Base-by-base conservation (phyloP, 2,797 vertebrate genomes). In the Anabas testudineus region DNA sequence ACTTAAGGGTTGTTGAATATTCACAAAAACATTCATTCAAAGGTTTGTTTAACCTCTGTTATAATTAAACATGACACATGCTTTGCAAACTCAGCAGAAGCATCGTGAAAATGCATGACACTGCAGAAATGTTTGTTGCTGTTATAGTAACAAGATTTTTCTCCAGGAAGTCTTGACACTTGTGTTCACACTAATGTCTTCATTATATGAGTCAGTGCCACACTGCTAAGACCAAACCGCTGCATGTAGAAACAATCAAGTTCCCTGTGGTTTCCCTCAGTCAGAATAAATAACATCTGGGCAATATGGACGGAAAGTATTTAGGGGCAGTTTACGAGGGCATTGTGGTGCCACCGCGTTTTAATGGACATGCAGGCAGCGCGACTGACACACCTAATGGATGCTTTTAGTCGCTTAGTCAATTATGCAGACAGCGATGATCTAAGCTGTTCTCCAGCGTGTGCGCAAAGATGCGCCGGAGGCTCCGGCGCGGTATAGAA, bases 271-370 rank as follows among this genome's bases (percentile, higher is more conserved):
- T 52, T 74, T 66, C 53, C 59, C 56, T 34, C 49, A 49, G 74
- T 78, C 79, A 71, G 42, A 68, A 82, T 71, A 71, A 74, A 76
- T 56, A 36, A 54, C 76, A 76, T 74, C 10, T 81, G 76, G 62
- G 48, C 30, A 72, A 14, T 42, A 21, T 16, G 16, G 61, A 47
- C 22, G 73, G 62, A 79, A 83, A 80, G 59, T 81, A 72, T 64
- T 81, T 36, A 54, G 37, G 58, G 67, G 19, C 49, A 73, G 19
- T 78, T 78, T 51, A 60, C 37, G 43, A 67, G 59, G 76, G 74
- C 70, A 46, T 28, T n/a, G 61, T 26, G 82, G 75, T 83, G 81
- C 78, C 71, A 60, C 74, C 68, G 53, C 28, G 7, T 41, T 54
- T 57, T 64, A 76, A 64, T 42, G 47, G 45, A 39, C 22, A 48